Evolutionary conservation across 1,140 invertebrate species (phyloP).

Genomic region (Hesperophylax magnus): DNA sequence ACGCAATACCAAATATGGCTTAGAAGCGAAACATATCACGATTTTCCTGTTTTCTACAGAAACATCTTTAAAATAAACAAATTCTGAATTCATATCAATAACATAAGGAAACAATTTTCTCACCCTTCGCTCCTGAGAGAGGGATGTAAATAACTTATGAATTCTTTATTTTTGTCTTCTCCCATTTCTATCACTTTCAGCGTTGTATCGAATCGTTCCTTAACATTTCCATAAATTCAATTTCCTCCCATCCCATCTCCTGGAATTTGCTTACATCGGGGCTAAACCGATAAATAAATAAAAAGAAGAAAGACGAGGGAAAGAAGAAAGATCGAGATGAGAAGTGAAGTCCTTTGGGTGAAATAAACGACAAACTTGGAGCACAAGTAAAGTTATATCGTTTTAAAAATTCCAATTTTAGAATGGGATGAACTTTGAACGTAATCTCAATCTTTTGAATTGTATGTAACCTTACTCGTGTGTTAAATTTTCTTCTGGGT

Average conservation of each 20-base stretch:
- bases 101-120: constrained; percentile 8
- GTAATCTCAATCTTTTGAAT: no score
- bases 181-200: constrained; percentile 20
- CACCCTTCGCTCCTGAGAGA: background rate
- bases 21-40: no score
- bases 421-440: no score
- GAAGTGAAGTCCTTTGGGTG: constrained; percentile 35
- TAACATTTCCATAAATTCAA: constrained; percentile 52
- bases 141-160: constrained; percentile 29
- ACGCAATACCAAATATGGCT: no score
- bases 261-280: background rate
- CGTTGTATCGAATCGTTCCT: constrained; percentile 35
- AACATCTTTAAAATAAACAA: no score
- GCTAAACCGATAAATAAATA: constrained; percentile 34
- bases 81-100: background rate
- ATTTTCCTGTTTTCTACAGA: no score
- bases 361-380: constrained; percentile 15
- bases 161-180: constrained; percentile 12
- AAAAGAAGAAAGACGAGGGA: background rate
- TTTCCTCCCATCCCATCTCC: constrained; percentile 6
- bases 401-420: background rate
- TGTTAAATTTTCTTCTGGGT: no score
- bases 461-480: no score
- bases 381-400: background rate
- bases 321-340: background rate